These are phyloP conservation scores for Siphonodentalium dalli DNA, from an alignment of 2,888 invertebrate species.

Conservation along the genomic window DNA sequence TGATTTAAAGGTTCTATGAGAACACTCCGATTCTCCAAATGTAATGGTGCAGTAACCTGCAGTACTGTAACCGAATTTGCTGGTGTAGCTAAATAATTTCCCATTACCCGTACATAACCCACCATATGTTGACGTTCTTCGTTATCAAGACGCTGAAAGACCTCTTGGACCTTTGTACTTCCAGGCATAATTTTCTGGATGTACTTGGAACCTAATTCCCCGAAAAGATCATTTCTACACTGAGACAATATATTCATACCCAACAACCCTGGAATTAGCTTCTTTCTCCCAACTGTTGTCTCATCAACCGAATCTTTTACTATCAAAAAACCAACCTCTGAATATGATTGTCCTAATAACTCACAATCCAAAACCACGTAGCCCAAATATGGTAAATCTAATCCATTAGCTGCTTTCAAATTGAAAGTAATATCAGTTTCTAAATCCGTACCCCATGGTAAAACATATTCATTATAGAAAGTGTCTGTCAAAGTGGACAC, in stretches of 20 bases:
- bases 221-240: neutral
- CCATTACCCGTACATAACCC: conserved; percentile 1
- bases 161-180: neutral
- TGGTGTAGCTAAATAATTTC: neutral
- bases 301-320: neutral
- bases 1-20: neutral
- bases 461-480: too few relatives aligned
- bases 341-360: too few relatives aligned
- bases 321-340: too few relatives aligned
- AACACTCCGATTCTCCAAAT: neutral
- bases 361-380: too few relatives aligned
- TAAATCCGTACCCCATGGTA: neutral
- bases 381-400: too few relatives aligned
- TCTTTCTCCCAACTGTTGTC: neutral
- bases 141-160: neutral
- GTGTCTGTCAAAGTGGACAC: too few relatives aligned
- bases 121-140: neutral
- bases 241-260: conserved; percentile 1
- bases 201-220: too few relatives aligned
- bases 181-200: neutral
- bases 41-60: neutral
- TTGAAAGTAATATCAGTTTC: neutral
- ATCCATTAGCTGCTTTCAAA: neutral
- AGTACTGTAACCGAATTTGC: neutral
- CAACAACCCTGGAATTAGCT: neutral